Percentiles rank a stretch among this genome's conserved stretches.
These are phyloP conservation scores for Gopherus evgoodei DNA, from an alignment of 2,113 vertebrate species.

Conservation along the genomic window DNA sequence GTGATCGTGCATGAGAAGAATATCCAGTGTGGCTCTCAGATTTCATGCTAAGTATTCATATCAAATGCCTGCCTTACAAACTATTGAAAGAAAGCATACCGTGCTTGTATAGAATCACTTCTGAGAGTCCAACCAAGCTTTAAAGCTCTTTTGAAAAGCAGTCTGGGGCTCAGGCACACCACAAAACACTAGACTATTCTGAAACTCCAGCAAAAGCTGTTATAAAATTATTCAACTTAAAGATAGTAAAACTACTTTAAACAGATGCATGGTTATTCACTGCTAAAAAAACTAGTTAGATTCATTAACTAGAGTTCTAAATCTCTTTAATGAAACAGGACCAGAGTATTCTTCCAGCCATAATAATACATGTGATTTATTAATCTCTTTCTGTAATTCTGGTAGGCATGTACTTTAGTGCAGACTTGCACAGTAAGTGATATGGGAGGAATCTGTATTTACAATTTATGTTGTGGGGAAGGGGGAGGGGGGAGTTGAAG, in stretches of 20 bases:
- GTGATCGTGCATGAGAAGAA: neutral
- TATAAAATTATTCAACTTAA: neutral
- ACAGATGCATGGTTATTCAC: neutral
- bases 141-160: neutral
- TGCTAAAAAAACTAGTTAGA: neutral
- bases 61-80: neutral
- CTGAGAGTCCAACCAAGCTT: neutral
- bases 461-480: no score
- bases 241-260: neutral
- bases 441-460: no score
- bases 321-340: neutral
- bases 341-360: neutral
- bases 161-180: neutral
- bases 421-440: no score
- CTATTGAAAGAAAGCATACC: neutral
- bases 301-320: neutral
- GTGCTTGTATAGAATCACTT: neutral
- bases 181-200: neutral
- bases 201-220: neutral
- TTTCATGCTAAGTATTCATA: neutral
- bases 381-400: neutral
- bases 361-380: neutral
- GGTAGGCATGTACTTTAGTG: no score
- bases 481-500: neutral
- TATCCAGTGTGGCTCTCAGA: neutral